These are phyloP conservation scores for Tipula lateralis DNA, from an alignment of 2,888 invertebrate species.

Conservation along the genomic window DNA sequence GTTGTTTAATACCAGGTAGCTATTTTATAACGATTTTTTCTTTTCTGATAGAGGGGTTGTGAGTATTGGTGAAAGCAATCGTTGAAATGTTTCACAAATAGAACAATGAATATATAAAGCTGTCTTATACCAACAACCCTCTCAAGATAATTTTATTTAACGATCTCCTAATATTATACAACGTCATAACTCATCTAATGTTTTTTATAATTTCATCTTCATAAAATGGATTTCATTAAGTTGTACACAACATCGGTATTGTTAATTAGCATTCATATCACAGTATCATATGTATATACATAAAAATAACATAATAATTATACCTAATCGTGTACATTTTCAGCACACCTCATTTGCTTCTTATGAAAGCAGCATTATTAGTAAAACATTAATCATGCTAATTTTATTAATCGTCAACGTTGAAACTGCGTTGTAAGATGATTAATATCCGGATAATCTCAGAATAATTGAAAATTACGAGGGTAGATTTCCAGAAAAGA, in stretches of 20 bases:
- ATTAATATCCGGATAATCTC: conserved; percentile 24
- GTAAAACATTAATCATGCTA: conserved; percentile 24
- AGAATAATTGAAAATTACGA: conserved; percentile 1
- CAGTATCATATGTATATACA: not conserved
- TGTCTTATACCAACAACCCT: no score
- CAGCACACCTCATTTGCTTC: not conserved
- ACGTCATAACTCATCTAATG: no score
- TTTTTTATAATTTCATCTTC: no score
- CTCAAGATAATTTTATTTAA: no score
- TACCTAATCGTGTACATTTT: not conserved
- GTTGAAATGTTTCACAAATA: no score
- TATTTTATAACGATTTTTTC: no score
- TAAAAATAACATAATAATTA: not conserved
- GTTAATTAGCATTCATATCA: not conserved
- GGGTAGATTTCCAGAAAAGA: not conserved
- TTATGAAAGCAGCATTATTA: not conserved
- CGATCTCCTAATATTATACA: no score
- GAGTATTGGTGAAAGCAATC: no score
- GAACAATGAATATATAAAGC: no score
- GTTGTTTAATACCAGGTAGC: no score
- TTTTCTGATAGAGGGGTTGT: no score
- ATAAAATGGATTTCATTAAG: no score
- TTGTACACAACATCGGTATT: not conserved
- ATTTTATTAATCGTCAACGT: conserved; percentile 16
- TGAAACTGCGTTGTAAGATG: not conserved